Base-by-base conservation (phyloP, 64 coral and sea anemone species). In the Orbicella faveolata region DNA sequence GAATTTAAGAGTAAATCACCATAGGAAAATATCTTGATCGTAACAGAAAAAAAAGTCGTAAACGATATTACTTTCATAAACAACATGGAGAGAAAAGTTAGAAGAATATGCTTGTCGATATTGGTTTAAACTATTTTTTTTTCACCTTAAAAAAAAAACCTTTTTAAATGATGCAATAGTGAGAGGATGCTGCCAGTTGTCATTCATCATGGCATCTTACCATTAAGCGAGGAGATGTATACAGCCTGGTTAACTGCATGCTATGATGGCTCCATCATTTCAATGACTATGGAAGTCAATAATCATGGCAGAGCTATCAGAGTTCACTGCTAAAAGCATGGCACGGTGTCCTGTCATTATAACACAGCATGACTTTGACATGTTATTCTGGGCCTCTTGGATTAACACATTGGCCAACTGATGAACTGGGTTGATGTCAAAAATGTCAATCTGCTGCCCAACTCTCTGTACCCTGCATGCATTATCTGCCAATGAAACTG, bases 261-360 rank as follows among this genome's bases (percentile, higher is more conserved):
- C 81, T 21, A 84, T 84, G 9, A 84, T 84, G 7, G 81, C 57
- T 70, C 81, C 82, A 17, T 23, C n/a, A 16, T 84, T 84, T 3
- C 82, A 63, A 84, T 70, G 82, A 12, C 35, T 69, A 37, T 84
- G 82, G 1, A 63, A 84, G n/a, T 84, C 62, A 14, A 48, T 13
- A 19, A 84, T 41, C 62, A 84, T 84, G 8, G 82, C 82, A 36
- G 82, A 84, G 16, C n/a, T 17, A 6, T 84, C 62, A 36, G 2
- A 67, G 23, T 84, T 84, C 82, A 84, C 62, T 9, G 39, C 23
- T 13, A 84, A 69, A 21, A 84, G 35, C 7, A 84, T 12, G 1
- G 82, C 33, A 15, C 82, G 82, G 2, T 23, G 0, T 17, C 68
- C 0, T 0, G 30, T 9, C 16, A 37, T 25, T 12, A 84, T 19